phyloP scores from a whole-genome alignment of 2,888 invertebrate species.

The Papilio elwesi region DNA sequence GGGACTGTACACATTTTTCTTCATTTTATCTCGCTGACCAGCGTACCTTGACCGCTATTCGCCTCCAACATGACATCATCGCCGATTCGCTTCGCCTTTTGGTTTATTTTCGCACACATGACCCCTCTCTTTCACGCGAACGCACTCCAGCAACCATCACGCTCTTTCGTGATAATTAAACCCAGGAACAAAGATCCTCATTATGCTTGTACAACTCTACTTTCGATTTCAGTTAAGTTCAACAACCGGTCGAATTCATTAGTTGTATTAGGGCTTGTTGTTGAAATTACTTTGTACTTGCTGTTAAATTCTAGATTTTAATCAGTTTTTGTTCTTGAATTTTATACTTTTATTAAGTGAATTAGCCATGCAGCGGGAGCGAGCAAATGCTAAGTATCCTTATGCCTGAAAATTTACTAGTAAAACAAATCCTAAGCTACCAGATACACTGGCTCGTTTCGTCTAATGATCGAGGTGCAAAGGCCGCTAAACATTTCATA shows the following conservation, averaged over 20 bases:
- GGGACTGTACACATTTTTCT: constrained; percentile 40
- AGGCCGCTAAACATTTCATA: no score
- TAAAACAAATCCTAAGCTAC: no score
- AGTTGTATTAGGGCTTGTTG: constrained; percentile 7
- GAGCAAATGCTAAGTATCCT: no score
- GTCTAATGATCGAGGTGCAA: no score
- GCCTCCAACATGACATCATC: constrained; percentile 75
- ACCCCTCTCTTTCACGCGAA: constrained; percentile 55
- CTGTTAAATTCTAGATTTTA: no score
- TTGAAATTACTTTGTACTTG: not conserved
- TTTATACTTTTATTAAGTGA: no score
- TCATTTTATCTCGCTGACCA: constrained; percentile 49
- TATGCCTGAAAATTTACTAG: no score
- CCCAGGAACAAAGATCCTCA: constrained; percentile 48
- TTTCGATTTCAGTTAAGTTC: constrained; percentile 34
- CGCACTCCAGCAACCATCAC: constrained; percentile 43
- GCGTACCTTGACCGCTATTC: constrained; percentile 79
- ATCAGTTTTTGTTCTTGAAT: not conserved
- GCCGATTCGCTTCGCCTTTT: constrained; percentile 58
- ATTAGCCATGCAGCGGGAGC: no score
- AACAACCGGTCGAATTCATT: constrained; percentile 27
- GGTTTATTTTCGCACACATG: constrained; percentile 66
- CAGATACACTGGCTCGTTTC: no score
- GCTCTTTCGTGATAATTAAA: constrained; percentile 52
- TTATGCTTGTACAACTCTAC: constrained; percentile 40